These are phyloP conservation scores for Sylvia atricapilla DNA, from an alignment of 2,113 vertebrate genomes.

Conservation along the genomic window DNA sequence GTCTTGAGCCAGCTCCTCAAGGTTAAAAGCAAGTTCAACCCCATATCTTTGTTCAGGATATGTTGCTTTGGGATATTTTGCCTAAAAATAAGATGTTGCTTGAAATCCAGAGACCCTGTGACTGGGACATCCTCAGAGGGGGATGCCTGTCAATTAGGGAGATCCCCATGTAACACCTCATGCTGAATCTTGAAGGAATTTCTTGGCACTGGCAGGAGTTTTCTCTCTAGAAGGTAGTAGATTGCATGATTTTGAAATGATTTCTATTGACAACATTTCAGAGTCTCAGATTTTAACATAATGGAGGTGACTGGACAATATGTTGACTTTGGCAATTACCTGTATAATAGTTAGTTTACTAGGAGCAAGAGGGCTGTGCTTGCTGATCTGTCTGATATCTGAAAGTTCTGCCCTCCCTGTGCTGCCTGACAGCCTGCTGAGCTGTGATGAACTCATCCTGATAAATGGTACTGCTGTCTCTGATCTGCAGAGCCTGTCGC, in stretches of 20 bases:
- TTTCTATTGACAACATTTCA: background rate
- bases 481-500: background rate
- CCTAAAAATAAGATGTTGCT: background rate
- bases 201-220: background rate
- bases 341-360: background rate
- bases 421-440: background rate
- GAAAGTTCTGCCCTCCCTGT: background rate
- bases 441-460: background rate
- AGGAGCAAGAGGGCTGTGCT: background rate
- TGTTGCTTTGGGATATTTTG: background rate
- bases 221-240: background rate
- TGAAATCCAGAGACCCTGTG: background rate
- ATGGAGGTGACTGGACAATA: background rate
- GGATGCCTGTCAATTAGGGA: rapidly evolving
- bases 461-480: background rate
- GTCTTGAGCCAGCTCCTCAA: background rate
- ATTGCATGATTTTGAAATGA: background rate
- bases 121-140: background rate
- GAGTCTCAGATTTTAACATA: background rate
- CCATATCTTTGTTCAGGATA: background rate
- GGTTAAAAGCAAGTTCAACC: background rate
- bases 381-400: background rate
- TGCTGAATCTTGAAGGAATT: background rate
- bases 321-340: background rate
- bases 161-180: background rate